A percentile compares a stretch with the other conserved stretches of the same genome.
These are phyloP conservation scores for Chrysogorgia sp. DNA, from an alignment of 92 coral and sea anemone genomes.

Conservation along the genomic window DNA sequence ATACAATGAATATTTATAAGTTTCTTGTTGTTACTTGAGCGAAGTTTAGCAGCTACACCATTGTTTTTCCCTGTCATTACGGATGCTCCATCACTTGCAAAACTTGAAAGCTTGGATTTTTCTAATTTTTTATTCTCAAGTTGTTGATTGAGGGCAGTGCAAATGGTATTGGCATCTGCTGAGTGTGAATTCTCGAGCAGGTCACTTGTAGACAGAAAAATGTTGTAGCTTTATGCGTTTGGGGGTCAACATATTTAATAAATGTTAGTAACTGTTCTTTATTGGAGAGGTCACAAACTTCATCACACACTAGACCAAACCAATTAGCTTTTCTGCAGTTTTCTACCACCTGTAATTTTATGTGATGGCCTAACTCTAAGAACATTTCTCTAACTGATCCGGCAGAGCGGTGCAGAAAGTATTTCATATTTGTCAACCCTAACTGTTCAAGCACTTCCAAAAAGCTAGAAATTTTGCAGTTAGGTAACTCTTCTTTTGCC, in stretches of 20 bases:
- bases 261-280: slow-evolving; percentile 65
- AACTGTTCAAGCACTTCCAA: slow-evolving; percentile 56
- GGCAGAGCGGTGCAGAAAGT: slow-evolving; percentile 65
- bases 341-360: slow-evolving; percentile 32
- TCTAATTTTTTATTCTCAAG: slow-evolving; percentile 42
- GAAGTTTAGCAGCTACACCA: slow-evolving; percentile 67
- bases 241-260: slow-evolving; percentile 56
- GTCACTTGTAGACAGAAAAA: slow-evolving; percentile 57
- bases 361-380: slow-evolving; percentile 53
- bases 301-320: slow-evolving; percentile 66
- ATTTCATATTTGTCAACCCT: slow-evolving; percentile 60
- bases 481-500: slow-evolving; percentile 64
- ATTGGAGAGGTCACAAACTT: slow-evolving; percentile 62
- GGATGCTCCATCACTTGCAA: slow-evolving; percentile 63
- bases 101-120: slow-evolving; percentile 53
- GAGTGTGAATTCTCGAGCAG: slow-evolving; percentile 56
- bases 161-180: slow-evolving; percentile 57
- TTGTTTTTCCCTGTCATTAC: slow-evolving; percentile 62
- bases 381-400: slow-evolving; percentile 71
- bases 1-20: slow-evolving; percentile 58
- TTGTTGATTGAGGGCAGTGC: slow-evolving; percentile 44
- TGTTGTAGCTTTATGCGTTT: slow-evolving; percentile 59
- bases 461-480: slow-evolving; percentile 60
- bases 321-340: slow-evolving; percentile 42
- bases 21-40: slow-evolving; percentile 47